Evolutionary conservation across 2,797 vertebrate genomes (phyloP).

Genomic region (Nyctalus aviator): DNA sequence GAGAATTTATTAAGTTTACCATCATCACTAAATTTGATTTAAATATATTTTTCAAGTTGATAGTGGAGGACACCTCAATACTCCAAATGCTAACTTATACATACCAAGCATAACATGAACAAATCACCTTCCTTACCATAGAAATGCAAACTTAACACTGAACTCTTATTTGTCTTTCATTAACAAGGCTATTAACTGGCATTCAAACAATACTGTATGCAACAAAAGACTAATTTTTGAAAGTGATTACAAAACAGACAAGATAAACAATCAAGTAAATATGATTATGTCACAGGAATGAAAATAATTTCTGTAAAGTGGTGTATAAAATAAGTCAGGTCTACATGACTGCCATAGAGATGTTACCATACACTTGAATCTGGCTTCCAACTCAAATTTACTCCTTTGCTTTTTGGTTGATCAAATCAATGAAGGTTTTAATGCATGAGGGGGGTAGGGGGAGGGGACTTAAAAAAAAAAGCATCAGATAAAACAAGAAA

Average conservation of each 20-base stretch:
- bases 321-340: not conserved
- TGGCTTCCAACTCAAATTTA: not conserved
- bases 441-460: too few species aligned
- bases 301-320: conserved; percentile 22
- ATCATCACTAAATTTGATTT: not conserved
- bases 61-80: not conserved
- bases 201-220: not conserved
- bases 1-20: not conserved
- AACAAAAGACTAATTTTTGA: not conserved
- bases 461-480: not conserved
- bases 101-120: conserved; percentile 30
- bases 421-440: not conserved
- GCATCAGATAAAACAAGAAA: not conserved
- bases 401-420: not conserved
- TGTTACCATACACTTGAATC: not conserved
- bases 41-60: conserved; percentile 28
- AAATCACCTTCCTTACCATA: not conserved
- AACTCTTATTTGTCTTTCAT: conserved; percentile 23
- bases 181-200: not conserved
- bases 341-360: not conserved
- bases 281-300: not conserved
- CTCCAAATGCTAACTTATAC: not conserved
- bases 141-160: conserved; percentile 23
- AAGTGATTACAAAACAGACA: conserved; percentile 19
- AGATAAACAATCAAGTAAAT: conserved; percentile 29